Evolutionary conservation across 2,888 invertebrate species (phyloP).

Genomic region (Rhagophthalmus giganteus): DNA sequence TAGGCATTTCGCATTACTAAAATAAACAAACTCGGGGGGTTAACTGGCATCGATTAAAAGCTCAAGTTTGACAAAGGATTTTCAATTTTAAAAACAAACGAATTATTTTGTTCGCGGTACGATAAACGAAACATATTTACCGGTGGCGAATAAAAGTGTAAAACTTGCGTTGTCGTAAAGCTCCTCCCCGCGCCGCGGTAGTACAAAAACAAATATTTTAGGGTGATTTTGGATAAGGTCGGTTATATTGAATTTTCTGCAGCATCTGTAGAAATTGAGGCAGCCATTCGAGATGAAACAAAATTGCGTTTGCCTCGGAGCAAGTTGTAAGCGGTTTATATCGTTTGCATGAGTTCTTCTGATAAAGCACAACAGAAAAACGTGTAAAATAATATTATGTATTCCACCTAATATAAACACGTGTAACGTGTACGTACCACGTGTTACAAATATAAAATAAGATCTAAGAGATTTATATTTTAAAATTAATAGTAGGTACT

Average conservation of each 20-base stretch:
- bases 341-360: conserved; percentile 17
- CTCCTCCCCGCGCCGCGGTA: too few species aligned
- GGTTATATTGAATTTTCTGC: conserved; percentile 18
- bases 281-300: conserved; percentile 8
- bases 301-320: conserved; percentile 19
- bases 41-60: conserved; percentile 21
- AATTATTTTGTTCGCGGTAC: background rate
- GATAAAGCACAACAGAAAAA: too few species aligned
- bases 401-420: too few species aligned
- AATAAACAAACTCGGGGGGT: conserved; percentile 7
- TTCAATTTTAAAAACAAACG: background rate
- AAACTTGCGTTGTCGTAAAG: too few species aligned
- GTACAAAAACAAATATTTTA: conserved; percentile 5
- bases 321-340: conserved; percentile 19
- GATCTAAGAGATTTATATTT: too few species aligned
- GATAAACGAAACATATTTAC: conserved; percentile 2
- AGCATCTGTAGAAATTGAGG: conserved; percentile 14
- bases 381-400: too few species aligned
- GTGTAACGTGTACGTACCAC: too few species aligned
- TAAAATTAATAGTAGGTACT: too few species aligned
- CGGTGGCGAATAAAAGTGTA: too few species aligned
- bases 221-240: too few species aligned
- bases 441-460: too few species aligned
- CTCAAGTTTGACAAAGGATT: conserved; percentile 5
- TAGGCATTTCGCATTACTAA: conserved; percentile 6